These are phyloP conservation scores for Hirtodrosophila histrioides DNA, from an alignment of 2,888 invertebrate species.

Conservation along the genomic window DNA sequence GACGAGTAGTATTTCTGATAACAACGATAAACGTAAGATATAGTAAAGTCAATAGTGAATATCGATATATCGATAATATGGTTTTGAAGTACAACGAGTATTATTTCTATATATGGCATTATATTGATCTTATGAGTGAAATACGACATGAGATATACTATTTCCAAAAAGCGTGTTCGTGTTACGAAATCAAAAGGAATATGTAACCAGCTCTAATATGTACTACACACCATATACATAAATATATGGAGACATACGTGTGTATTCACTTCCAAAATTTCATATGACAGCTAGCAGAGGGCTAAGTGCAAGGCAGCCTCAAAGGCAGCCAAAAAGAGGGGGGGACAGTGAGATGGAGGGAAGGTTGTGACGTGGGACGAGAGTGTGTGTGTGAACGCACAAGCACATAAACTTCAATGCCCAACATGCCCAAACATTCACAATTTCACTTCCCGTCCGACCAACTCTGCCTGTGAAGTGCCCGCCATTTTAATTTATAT, in stretches of 20 bases:
- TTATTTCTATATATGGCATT: too few species aligned
- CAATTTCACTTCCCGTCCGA: slow-evolving; percentile 7
- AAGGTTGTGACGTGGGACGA: slow-evolving; percentile 3
- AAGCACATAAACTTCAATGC: slow-evolving; percentile 60
- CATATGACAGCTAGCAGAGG: slow-evolving; percentile 57
- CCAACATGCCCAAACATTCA: slow-evolving; percentile 19
- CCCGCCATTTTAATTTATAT: slow-evolving; percentile 74
- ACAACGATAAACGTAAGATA: too few species aligned
- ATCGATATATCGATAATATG: too few species aligned
- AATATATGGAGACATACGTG: background rate
- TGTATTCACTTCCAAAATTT: slow-evolving; percentile 49
- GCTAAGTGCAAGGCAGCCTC: slow-evolving; percentile 49
- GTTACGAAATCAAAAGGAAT: too few species aligned
- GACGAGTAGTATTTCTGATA: too few species aligned
- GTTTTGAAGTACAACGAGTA: too few species aligned
- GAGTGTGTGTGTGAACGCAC: slow-evolving; percentile 21
- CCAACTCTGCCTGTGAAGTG: slow-evolving; percentile 40
- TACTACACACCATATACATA: too few species aligned
- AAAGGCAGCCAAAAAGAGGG: slow-evolving; percentile 5
- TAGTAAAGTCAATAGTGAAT: too few species aligned
- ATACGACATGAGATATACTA: too few species aligned
- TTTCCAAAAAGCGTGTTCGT: too few species aligned
- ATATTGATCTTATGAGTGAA: too few species aligned
- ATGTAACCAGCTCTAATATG: too few species aligned
- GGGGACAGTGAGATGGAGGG: background rate